Conservation (phyloP, 1,140 invertebrate species). For the Atopsyche davidsoni region DNA sequence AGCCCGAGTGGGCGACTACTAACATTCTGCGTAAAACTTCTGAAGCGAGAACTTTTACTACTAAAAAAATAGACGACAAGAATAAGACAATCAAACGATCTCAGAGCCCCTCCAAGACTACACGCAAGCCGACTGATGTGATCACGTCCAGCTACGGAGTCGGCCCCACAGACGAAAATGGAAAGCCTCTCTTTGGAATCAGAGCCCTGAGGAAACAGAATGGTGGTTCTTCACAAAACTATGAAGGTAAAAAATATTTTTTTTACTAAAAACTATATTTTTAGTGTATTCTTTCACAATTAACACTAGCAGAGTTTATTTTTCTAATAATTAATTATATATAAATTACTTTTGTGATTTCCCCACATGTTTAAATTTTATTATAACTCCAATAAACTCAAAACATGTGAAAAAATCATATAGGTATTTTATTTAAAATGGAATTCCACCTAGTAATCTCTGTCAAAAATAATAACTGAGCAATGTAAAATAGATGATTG, state of each 20-base stretch:
- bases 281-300: slow-evolving; percentile 5
- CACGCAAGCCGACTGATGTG: slow-evolving; percentile 48
- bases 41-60: slow-evolving; percentile 40
- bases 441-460: too few relatives aligned
- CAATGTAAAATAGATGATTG: too few relatives aligned
- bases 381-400: too few relatives aligned
- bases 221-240: slow-evolving; percentile 48
- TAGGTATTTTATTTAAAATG: too few relatives aligned
- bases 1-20: slow-evolving; percentile 53
- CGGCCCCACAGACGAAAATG: slow-evolving; percentile 71
- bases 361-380: too few relatives aligned
- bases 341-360: too few relatives aligned
- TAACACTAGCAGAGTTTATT: slow-evolving; percentile 4
- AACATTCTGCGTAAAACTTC: slow-evolving; percentile 45
- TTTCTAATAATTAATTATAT: neutral
- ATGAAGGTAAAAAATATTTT: slow-evolving; percentile 39
- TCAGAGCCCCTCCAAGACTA: slow-evolving; percentile 39
- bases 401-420: too few relatives aligned
- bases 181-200: slow-evolving; percentile 68
- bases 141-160: slow-evolving; percentile 77
- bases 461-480: too few relatives aligned
- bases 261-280: slow-evolving; percentile 4
- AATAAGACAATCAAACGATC: slow-evolving; percentile 38
- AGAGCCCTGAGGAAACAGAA: slow-evolving; percentile 61
- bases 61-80: slow-evolving; percentile 39